These are phyloP conservation scores for Sciurus vulgaris DNA, from an alignment of 2,797 vertebrate species.

Conservation along the genomic window DNA sequence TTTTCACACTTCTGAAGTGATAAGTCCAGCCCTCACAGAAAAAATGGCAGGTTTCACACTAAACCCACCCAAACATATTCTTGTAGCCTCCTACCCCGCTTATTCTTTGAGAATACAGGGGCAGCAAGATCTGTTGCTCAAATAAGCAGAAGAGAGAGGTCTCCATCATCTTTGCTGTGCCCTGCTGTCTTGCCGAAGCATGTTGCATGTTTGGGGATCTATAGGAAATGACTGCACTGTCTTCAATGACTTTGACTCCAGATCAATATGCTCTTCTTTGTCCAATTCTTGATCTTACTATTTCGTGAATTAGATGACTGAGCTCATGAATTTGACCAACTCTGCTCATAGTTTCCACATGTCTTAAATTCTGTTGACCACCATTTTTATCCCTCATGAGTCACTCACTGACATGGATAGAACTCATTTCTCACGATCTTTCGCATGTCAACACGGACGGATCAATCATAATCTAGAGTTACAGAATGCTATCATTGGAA, in stretches of 20 bases:
- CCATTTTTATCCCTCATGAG: not conserved
- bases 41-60: slow-evolving; percentile 84
- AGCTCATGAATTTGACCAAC: slow-evolving; percentile 1
- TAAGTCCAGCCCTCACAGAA: slow-evolving; percentile 79
- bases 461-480: not conserved
- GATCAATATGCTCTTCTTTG: not conserved
- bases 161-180: not conserved
- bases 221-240: not conserved
- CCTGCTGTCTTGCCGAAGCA: not conserved
- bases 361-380: slow-evolving; percentile 35
- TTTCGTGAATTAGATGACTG: not conserved
- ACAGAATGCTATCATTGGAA: not conserved
- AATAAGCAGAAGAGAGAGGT: not conserved
- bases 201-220: not conserved
- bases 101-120: slow-evolving; percentile 54
- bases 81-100: slow-evolving; percentile 28
- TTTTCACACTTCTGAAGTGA: slow-evolving; percentile 84
- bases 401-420: not conserved
- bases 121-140: not conserved
- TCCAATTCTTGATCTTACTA: slow-evolving; percentile 19
- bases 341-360: not conserved
- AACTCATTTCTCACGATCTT: not conserved
- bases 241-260: not conserved
- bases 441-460: not conserved
- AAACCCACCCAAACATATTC: slow-evolving; percentile 80